Evolutionary conservation across 1,140 invertebrate species (phyloP).

Genomic region (Calliphora vicina): DNA sequence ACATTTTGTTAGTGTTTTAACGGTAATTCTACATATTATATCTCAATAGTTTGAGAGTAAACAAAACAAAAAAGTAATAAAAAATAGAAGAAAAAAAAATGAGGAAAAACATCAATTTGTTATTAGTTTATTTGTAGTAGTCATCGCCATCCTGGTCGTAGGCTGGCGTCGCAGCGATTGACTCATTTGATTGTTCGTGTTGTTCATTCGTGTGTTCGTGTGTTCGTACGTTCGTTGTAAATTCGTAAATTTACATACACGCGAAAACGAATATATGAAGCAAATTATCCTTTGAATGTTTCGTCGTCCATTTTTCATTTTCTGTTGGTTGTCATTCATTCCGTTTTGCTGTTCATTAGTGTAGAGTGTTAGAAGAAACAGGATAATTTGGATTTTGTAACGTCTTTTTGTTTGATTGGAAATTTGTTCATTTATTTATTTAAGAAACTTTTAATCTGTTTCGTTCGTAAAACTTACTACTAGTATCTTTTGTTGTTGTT

Average conservation of each 20-base stretch:
- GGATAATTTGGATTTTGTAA: background rate
- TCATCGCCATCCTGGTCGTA: background rate
- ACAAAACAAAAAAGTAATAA: background rate
- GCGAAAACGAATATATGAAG: background rate
- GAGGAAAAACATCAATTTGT: too few species aligned
- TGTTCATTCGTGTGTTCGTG: background rate
- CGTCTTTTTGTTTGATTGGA: background rate
- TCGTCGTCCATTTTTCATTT: background rate
- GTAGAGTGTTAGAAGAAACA: background rate
- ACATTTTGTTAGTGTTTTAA: background rate
- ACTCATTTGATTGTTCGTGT: background rate
- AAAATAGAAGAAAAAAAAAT: too few species aligned
- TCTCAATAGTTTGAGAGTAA: background rate
- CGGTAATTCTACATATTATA: background rate
- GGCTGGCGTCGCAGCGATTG: background rate
- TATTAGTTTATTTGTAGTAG: background rate
- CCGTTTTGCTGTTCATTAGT: background rate
- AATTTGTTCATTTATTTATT: background rate
- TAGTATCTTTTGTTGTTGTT: too few species aligned
- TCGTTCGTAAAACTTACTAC: background rate
- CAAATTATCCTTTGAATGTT: background rate
- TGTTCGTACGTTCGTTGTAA: too few species aligned
- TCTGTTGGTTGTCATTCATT: background rate
- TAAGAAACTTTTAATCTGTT: background rate
- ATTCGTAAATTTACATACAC: constrained; percentile 5